phyloP scores from a whole-genome alignment of 2,797 vertebrate genomes.

The Sebastes oblongus region DNA sequence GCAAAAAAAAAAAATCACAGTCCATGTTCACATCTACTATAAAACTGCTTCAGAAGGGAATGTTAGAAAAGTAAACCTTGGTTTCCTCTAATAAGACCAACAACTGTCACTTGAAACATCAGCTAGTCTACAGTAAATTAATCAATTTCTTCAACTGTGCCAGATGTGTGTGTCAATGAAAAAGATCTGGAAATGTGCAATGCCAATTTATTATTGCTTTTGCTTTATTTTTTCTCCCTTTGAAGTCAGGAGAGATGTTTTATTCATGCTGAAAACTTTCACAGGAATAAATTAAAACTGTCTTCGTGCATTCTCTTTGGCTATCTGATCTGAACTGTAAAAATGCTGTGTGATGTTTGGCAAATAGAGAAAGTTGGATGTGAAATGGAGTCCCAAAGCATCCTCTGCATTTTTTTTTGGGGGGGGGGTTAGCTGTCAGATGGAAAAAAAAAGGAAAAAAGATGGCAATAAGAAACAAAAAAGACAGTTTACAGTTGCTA shows the following conservation, averaged over 20 bases:
- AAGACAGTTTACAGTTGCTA: neutral
- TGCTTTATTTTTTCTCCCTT: conserved; percentile 62
- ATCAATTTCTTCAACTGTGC: conserved; percentile 32
- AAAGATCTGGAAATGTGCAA: conserved; percentile 53
- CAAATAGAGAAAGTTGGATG: conserved; percentile 37
- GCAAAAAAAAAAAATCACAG: neutral
- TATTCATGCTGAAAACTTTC: conserved; percentile 75
- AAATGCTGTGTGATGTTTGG: conserved; percentile 69
- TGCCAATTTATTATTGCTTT: conserved; percentile 60
- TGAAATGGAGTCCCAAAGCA: conserved; percentile 24
- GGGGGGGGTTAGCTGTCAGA: neutral
- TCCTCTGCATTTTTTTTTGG: neutral
- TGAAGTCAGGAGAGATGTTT: conserved; percentile 74
- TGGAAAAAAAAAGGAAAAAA: neutral
- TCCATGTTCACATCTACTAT: neutral
- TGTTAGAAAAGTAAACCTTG: conserved; percentile 18
- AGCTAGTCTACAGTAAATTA: conserved; percentile 34
- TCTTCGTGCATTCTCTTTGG: conserved; percentile 61
- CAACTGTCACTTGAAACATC: conserved; percentile 28
- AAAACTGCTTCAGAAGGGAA: neutral
- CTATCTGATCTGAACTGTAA: conserved; percentile 40
- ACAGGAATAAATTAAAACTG: conserved; percentile 72
- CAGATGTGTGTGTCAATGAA: conserved; percentile 51
- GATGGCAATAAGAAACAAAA: neutral
- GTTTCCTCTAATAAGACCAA: conserved; percentile 49